Evolutionary conservation across 2,888 invertebrate species (phyloP).

Genomic region (Ophion costatus): DNA sequence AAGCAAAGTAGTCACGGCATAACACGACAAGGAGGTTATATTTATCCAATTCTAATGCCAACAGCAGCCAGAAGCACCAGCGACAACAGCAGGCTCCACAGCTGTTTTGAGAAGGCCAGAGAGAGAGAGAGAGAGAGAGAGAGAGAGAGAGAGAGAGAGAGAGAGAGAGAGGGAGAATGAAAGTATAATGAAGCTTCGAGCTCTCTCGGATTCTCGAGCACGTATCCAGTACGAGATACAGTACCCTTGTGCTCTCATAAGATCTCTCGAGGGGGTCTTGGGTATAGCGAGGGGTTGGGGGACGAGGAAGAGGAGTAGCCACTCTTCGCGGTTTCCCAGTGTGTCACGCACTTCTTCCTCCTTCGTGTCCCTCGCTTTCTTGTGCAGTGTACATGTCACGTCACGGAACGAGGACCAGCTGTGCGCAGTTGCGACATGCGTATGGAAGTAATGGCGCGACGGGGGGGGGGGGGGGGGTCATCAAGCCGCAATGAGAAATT

Average conservation of each 20-base stretch:
- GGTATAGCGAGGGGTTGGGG: conserved; percentile 37
- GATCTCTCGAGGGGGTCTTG: neutral
- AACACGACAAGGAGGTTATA: conserved; percentile 68
- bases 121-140: too few species aligned
- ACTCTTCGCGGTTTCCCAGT: conserved; percentile 75
- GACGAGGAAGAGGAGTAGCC: conserved; percentile 55
- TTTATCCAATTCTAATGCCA: conserved; percentile 75
- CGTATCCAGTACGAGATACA: conserved; percentile 52
- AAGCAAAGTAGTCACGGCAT: conserved; percentile 1
- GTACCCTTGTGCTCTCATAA: conserved; percentile 41
- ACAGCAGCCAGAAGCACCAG: conserved; percentile 47
- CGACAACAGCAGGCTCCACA: conserved; percentile 31
- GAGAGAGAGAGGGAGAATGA: conserved; percentile 20
- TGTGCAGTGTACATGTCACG: conserved; percentile 22
- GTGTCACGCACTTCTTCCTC: conserved; percentile 73
- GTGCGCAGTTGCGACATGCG: conserved; percentile 39
- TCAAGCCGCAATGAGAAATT: neutral
- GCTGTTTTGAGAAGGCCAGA: conserved; percentile 8
- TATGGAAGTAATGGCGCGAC: conserved; percentile 21
- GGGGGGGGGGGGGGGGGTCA: neutral
- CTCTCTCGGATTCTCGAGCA: conserved; percentile 58
- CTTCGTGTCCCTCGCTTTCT: conserved; percentile 37
- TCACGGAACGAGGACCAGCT: conserved; percentile 33
- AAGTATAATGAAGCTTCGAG: conserved; percentile 44
- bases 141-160: neutral